phyloP scores from a whole-genome alignment of 2,113 vertebrate species.

The Pseudonaja textilis region DNA sequence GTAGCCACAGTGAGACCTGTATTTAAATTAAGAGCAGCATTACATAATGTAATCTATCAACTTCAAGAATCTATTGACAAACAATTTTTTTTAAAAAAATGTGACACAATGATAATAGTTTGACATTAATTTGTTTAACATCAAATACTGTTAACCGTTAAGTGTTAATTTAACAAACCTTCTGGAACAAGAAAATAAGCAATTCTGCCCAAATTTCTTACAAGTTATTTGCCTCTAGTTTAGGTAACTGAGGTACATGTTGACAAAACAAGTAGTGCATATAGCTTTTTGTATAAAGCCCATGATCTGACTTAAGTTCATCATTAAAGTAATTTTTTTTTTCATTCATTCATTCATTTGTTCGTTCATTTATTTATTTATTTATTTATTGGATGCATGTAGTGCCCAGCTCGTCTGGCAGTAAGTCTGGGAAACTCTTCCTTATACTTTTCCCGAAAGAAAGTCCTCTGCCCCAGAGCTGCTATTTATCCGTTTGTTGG shows the following conservation, averaged over 20 bases:
- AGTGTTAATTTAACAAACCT: background rate
- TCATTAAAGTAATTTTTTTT: background rate
- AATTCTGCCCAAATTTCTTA: background rate
- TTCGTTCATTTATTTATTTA: background rate
- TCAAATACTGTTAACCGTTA: background rate
- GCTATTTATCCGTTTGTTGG: background rate
- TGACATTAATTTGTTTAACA: background rate
- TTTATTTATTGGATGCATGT: background rate
- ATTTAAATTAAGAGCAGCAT: conserved; percentile 31
- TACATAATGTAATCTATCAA: rapidly evolving
- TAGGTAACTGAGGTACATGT: background rate
- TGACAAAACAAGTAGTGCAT: background rate
- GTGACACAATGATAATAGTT: background rate
- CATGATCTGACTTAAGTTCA: background rate
- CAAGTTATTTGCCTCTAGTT: background rate
- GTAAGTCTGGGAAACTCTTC: background rate
- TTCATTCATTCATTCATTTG: too few relatives aligned
- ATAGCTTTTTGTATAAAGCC: background rate
- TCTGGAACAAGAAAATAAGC: background rate
- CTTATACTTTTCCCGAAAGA: background rate
- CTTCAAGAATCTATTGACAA: background rate
- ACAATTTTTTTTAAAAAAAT: background rate
- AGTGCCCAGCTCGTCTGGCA: background rate
- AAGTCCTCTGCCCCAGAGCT: background rate
- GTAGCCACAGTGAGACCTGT: conserved; percentile 82